Conservation (phyloP, 2,797 vertebrate genomes). For the Chloroceryle inda region DNA sequence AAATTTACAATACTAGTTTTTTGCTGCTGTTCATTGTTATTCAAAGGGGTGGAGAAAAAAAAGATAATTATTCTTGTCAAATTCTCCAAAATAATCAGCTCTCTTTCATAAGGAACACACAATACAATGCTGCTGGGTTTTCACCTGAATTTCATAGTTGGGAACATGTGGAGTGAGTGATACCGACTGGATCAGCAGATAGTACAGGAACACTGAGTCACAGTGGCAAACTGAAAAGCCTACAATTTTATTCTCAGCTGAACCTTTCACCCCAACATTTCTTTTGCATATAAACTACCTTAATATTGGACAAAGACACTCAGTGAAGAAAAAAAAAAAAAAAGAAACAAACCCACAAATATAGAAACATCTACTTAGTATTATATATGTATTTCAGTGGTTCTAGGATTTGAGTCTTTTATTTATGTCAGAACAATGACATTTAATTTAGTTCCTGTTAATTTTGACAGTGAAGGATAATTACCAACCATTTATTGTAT, state of each 20-base stretch:
- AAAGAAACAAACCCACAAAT: background rate
- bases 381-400: background rate
- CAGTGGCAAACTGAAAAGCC: background rate
- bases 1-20: constrained; percentile 49
- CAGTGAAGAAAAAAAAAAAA: background rate
- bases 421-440: background rate
- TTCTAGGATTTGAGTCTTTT: background rate
- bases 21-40: constrained; percentile 42
- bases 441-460: background rate
- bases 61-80: constrained; percentile 63
- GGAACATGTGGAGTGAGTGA: background rate
- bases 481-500: background rate
- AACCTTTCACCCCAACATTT: background rate
- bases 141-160: constrained; percentile 8
- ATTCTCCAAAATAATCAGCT: constrained; percentile 53
- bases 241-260: background rate
- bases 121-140: background rate
- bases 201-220: background rate
- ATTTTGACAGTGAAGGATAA: background rate
- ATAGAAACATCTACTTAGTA: background rate
- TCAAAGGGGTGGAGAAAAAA: background rate
- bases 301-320: background rate
- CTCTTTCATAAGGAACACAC: constrained; percentile 20
- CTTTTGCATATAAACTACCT: background rate
- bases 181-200: background rate